Base-by-base conservation (phyloP, 2,797 vertebrate genomes). In the Leptatherina wallacei region DNA sequence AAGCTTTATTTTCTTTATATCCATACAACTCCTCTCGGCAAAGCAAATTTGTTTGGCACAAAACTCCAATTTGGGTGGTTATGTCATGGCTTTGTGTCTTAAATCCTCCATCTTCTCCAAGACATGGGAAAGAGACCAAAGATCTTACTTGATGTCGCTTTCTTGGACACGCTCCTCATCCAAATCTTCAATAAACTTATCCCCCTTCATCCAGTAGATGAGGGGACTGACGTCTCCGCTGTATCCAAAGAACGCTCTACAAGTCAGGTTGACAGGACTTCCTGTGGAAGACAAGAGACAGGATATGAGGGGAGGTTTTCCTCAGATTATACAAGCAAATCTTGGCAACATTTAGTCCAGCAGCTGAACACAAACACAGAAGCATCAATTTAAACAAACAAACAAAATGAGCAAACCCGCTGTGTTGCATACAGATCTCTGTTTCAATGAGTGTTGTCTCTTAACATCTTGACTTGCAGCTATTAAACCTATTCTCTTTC, bases 141-240 rank as follows among this genome's bases (percentile, higher is more conserved):
- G 7, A 0, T 82, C 94, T 96, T 95, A 99, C 98, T 97, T 98
- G 85, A 98, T 97, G 65, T 99, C 98, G 47, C 95, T 97, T 92
- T 99, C 98, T 91, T 95, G 96, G 68, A 99, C 94, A 65, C 96
- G 91, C 85, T 95, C 97, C 90, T 98, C 97, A 78, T 99, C 98
- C 92, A 99, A 94, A 89, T 99, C 98, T 90, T 99, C 98, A 71
- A 99, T 99, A 89, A 98, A 99, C 86, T 98, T 99, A 84, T 99
- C 98, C 35, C 97, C 98, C 93, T 99, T 99, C 97, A 99, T 99
- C 98, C 98, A 99, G 91, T 99, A 99, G 93, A 99, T 97, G 78
- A 98, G 94, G 35, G 97, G 97, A 75, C 96, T 97, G 85, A 95
- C 96, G 30, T 98, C 98, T 63, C 98, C 97, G 36, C 96, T 97